Percentiles rank a stretch among this genome's conserved stretches.
These are phyloP conservation scores for Acholoe squamosa DNA, from an alignment of 2,888 invertebrate species.

Conservation along the genomic window DNA sequence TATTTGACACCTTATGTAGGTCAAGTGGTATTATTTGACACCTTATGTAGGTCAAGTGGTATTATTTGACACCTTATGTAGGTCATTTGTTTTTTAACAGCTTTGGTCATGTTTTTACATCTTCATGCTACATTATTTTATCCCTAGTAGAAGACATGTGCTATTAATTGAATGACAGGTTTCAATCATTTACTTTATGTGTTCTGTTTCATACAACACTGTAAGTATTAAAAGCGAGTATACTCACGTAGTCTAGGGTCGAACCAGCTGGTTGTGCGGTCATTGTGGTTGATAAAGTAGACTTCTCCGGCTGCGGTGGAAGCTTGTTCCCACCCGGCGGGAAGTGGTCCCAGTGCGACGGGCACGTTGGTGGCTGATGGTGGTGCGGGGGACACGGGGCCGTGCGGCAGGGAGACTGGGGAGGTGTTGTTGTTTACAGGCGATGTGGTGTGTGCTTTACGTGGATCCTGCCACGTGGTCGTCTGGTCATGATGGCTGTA, in stretches of 20 bases:
- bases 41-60: no score
- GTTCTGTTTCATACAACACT: no score
- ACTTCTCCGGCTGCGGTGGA: constrained; percentile 83
- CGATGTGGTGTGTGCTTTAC: constrained; percentile 41
- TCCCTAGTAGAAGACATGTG: not conserved
- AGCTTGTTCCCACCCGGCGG: constrained; percentile 84
- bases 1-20: no score
- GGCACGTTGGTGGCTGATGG: not conserved
- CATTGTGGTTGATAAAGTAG: constrained; percentile 83
- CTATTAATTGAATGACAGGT: no score
- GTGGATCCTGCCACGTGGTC: constrained; percentile 64
- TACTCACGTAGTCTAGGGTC: constrained; percentile 91
- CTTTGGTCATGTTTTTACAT: not conserved
- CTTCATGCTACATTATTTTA: not conserved
- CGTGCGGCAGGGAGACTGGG: not conserved
- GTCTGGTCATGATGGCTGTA: constrained; percentile 61
- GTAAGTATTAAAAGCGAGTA: no score
- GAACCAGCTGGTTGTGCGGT: constrained; percentile 97
- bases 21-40: no score
- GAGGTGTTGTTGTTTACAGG: not conserved
- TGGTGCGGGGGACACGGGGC: constrained; percentile 49
- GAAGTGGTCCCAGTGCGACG: constrained; percentile 75
- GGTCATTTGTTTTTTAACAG: no score
- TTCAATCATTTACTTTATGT: no score
- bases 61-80: no score